Evolutionary conservation across 2,797 vertebrate species (phyloP).

Genomic region (Nyctalus aviator): DNA sequence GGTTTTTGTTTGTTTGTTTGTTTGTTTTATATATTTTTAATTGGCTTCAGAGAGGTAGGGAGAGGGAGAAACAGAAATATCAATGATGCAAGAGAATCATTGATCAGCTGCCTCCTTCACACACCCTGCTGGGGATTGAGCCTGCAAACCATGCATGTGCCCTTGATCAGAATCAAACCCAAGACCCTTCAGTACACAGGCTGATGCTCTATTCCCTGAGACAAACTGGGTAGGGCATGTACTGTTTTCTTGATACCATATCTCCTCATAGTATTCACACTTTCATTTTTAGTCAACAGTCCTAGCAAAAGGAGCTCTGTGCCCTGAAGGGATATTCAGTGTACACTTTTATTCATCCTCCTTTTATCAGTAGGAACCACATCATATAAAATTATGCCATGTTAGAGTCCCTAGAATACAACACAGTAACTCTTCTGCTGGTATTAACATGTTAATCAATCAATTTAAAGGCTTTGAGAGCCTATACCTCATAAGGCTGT

Average conservation of each 20-base stretch:
- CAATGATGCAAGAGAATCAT: too few species aligned
- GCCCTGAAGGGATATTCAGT: neutral
- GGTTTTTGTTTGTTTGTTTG: neutral
- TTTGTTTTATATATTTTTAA: too few species aligned
- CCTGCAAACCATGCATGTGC: too few species aligned
- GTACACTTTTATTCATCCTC: neutral
- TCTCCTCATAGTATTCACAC: neutral
- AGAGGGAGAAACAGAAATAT: too few species aligned
- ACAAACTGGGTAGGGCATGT: too few species aligned
- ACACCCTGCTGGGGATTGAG: too few species aligned
- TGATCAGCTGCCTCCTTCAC: too few species aligned
- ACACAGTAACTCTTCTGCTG: neutral
- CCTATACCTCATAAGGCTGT: neutral
- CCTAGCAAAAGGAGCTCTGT: neutral
- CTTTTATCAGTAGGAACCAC: neutral
- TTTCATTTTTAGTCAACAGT: slow-evolving; percentile 7
- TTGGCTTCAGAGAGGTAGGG: too few species aligned
- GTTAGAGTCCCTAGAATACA: neutral
- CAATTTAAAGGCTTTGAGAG: neutral
- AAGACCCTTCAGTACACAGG: too few species aligned
- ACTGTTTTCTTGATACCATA: neutral
- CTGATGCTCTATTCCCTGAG: too few species aligned
- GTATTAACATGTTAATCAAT: slow-evolving; percentile 12
- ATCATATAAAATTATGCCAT: slow-evolving; percentile 9
- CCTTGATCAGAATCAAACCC: too few species aligned